Percentiles rank a stretch among this genome's conserved stretches.
phyloP scores from a whole-genome alignment of 1,140 invertebrate genomes.

The Drosophila albomicans region DNA sequence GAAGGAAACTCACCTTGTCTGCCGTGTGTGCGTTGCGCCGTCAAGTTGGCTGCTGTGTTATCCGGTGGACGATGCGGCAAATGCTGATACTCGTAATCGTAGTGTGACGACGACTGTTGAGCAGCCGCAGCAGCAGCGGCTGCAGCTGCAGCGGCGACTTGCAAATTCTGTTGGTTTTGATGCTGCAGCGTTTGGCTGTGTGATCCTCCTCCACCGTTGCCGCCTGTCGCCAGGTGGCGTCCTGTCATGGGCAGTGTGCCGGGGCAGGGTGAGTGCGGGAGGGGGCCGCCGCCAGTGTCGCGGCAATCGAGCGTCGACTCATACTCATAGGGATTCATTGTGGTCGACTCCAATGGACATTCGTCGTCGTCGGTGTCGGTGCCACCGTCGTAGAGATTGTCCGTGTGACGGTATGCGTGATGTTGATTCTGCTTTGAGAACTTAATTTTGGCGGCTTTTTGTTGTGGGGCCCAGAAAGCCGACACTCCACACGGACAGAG shows the following conservation, averaged over 20 bases:
- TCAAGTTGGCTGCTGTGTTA: constrained; percentile 62
- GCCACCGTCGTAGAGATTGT: constrained; percentile 85
- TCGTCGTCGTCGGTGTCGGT: constrained; percentile 85
- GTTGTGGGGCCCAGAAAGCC: constrained; percentile 70
- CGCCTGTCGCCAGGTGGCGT: constrained; percentile 36
- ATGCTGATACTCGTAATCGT: constrained; percentile 79
- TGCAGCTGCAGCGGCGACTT: constrained; percentile 60
- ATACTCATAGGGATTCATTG: constrained; percentile 85
- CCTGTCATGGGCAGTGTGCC: constrained; percentile 72
- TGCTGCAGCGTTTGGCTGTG: constrained; percentile 81
- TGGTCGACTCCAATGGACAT: constrained; percentile 84
- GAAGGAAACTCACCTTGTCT: constrained; percentile 77
- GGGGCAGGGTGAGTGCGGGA: constrained; percentile 8
- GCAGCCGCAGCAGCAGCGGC: constrained; percentile 49
- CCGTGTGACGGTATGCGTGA: constrained; percentile 84
- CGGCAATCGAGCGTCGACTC: constrained; percentile 84
- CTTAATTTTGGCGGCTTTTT: constrained; percentile 85
- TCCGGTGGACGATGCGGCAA: constrained; percentile 78
- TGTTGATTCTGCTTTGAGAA: constrained; percentile 84
- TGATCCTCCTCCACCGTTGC: constrained; percentile 25
- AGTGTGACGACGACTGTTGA: constrained; percentile 65
- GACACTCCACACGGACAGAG: constrained; percentile 38
- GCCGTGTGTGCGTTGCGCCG: constrained; percentile 79
- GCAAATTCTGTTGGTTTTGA: constrained; percentile 81
- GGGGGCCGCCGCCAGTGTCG: constrained; percentile 70